Conservation (phyloP, 1,140 invertebrate species). For the Drosophila subobscura region DNA sequence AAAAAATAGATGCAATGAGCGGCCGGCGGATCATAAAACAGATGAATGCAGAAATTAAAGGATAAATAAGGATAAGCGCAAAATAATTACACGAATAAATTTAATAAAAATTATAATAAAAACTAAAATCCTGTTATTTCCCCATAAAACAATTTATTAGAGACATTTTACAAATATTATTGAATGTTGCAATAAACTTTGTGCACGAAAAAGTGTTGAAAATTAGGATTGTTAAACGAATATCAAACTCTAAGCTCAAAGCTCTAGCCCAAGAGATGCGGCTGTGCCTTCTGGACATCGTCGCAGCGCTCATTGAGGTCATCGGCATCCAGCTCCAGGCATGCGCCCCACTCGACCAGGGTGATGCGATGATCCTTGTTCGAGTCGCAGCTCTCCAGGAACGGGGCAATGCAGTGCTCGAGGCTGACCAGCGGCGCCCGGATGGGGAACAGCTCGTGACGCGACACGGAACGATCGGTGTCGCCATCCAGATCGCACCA, state of each 20-base stretch:
- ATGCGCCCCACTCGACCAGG: conserved; percentile 95
- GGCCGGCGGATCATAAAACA: conserved; percentile 7
- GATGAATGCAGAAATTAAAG: conserved; percentile 52
- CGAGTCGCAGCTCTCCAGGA: conserved; percentile 94
- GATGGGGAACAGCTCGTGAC: conserved; percentile 97
- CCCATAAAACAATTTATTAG: conserved; percentile 26
- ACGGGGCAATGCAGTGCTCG: conserved; percentile 97
- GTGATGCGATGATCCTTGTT: conserved; percentile 95
- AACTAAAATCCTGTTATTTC: conserved; percentile 59
- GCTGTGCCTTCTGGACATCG: conserved; percentile 69
- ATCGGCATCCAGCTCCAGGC: conserved; percentile 91
- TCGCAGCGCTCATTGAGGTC: conserved; percentile 80
- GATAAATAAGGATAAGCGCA: conserved; percentile 49
- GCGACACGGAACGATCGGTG: conserved; percentile 92
- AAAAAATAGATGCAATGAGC: conserved; percentile 18
- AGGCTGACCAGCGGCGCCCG: conserved; percentile 95
- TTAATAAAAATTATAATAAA: conserved; percentile 68
- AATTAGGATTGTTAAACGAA: not conserved
- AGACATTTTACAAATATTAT: conserved; percentile 32
- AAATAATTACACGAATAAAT: conserved; percentile 79
- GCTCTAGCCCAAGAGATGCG: conserved; percentile 67
- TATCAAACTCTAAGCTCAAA: not conserved
- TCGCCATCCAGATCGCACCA: conserved; percentile 97
- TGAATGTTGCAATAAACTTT: conserved; percentile 55
- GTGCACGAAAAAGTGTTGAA: conserved; percentile 45